phyloP scores from a whole-genome alignment of 1,140 invertebrate species.

The Lasaia peninsularis region DNA sequence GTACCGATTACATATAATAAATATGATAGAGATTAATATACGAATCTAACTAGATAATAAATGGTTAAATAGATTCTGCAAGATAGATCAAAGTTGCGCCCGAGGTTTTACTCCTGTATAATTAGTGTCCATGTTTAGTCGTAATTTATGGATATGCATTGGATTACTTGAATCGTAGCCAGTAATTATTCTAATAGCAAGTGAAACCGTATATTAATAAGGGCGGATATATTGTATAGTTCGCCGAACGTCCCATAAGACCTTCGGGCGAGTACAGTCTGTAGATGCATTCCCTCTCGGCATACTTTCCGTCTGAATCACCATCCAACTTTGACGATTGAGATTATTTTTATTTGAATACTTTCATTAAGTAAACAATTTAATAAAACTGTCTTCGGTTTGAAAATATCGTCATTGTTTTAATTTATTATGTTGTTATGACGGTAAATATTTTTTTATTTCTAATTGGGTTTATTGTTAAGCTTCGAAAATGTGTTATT shows the following conservation, averaged over 20 bases:
- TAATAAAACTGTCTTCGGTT: background rate
- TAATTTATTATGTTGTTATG: too few relatives aligned
- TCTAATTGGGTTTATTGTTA: too few relatives aligned
- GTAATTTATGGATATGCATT: conserved; percentile 30
- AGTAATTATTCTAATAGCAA: conserved; percentile 47
- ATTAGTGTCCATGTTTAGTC: conserved; percentile 32
- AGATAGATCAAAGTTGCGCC: conserved; percentile 10
- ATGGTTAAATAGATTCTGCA: conserved; percentile 11
- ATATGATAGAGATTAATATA: background rate
- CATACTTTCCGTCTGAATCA: conserved; percentile 38
- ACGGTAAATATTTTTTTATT: too few relatives aligned
- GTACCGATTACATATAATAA: too few relatives aligned
- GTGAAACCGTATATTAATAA: conserved; percentile 46
- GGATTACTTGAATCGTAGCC: conserved; percentile 20
- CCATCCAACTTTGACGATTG: conserved; percentile 15
- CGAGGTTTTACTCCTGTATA: conserved; percentile 18
- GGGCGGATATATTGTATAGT: conserved; percentile 37
- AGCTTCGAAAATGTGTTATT: too few relatives aligned
- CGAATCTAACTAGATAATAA: background rate
- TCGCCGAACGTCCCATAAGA: conserved; percentile 28
- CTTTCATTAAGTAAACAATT: background rate
- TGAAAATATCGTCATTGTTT: background rate
- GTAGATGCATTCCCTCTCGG: conserved; percentile 36
- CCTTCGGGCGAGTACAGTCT: conserved; percentile 29
- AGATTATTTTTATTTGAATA: background rate